Evolutionary conservation across 2,888 invertebrate species (phyloP).

Genomic region (Lycaena phlaeas): DNA sequence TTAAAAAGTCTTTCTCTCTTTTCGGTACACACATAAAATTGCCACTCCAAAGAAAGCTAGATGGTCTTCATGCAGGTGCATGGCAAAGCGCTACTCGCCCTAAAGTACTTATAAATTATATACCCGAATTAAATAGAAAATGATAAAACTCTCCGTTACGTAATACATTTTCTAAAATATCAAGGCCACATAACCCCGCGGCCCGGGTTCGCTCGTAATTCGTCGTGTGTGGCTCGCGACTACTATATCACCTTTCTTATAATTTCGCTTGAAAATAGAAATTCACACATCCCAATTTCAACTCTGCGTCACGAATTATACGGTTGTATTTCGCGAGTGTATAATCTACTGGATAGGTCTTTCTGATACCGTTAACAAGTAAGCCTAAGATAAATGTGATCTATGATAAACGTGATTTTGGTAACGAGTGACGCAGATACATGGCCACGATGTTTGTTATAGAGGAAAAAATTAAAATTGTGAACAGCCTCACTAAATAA

Average conservation of each 20-base stretch:
- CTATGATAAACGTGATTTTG: constrained; percentile 69
- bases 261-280: constrained; percentile 33
- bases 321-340: constrained; percentile 24
- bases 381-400: constrained; percentile 68
- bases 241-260: constrained; percentile 41
- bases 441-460: constrained; percentile 42
- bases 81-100: too few relatives aligned
- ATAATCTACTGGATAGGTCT: constrained; percentile 21
- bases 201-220: constrained; percentile 58
- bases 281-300: constrained; percentile 25
- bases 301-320: constrained; percentile 24
- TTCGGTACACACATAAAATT: too few relatives aligned
- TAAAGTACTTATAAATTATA: not conserved
- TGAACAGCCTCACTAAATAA: constrained; percentile 56
- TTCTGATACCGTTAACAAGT: constrained; percentile 28
- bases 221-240: constrained; percentile 70
- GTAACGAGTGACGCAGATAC: constrained; percentile 65
- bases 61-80: too few relatives aligned
- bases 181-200: constrained; percentile 52
- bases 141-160: not conserved
- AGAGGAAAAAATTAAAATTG: constrained; percentile 49
- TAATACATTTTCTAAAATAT: constrained; percentile 26
- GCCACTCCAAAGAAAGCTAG: too few relatives aligned
- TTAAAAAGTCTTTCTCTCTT: too few relatives aligned
- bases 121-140: not conserved